These are phyloP conservation scores for Psylliodes chrysocephalus DNA, from an alignment of 2,888 invertebrate species.

Conservation along the genomic window DNA sequence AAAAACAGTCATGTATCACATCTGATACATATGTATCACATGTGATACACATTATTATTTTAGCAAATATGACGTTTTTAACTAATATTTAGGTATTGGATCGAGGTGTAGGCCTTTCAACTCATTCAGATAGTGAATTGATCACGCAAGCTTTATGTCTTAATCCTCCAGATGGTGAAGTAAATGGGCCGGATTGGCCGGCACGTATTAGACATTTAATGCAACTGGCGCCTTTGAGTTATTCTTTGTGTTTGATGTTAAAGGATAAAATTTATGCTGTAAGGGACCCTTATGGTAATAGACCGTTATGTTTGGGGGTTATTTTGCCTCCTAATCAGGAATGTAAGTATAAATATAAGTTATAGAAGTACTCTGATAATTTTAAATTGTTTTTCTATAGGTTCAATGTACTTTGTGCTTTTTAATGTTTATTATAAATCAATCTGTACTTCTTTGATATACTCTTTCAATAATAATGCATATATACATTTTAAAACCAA, in stretches of 20 bases:
- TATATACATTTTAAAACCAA: too few species aligned
- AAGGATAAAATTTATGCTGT: conserved; percentile 95
- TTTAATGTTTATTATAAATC: too few species aligned
- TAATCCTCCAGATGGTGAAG: conserved; percentile 88
- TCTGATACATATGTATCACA: too few species aligned
- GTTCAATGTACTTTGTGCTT: too few species aligned
- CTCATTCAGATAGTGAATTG: conserved; percentile 95
- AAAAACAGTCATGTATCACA: too few species aligned
- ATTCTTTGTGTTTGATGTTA: conserved; percentile 93
- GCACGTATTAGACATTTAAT: conserved; percentile 92
- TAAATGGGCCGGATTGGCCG: conserved; percentile 91
- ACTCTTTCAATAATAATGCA: too few species aligned
- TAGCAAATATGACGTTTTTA: too few species aligned
- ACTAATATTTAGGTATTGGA: conserved; percentile 77
- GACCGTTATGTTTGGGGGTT: conserved; percentile 95
- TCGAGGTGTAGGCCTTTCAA: conserved; percentile 94
- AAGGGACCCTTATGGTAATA: conserved; percentile 96
- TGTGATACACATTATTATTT: too few species aligned
- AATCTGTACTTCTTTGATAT: too few species aligned
- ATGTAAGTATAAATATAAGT: conserved; percentile 44
- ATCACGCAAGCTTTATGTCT: conserved; percentile 96
- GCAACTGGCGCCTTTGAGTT: conserved; percentile 93
- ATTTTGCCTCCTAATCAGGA: conserved; percentile 66
- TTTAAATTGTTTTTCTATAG: too few species aligned
- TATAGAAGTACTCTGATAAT: too few species aligned